Evolutionary conservation across 2,797 vertebrate species (phyloP), one percentile per base, ranked within the genome.

Genomic region (Xenopus petersii): DNA sequence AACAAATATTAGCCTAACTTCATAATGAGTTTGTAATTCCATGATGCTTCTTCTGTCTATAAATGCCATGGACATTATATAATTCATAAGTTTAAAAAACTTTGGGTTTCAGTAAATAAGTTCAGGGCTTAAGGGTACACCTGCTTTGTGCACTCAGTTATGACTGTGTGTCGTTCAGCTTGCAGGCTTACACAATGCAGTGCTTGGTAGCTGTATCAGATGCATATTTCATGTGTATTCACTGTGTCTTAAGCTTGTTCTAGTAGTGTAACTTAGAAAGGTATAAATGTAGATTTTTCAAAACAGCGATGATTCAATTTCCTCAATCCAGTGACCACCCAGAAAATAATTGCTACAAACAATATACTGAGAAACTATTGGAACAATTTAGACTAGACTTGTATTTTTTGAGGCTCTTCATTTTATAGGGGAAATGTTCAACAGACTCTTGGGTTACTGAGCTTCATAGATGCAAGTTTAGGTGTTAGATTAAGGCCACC

Each of bases 161-260:
- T 89, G 92, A 85, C 93, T 91, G 85, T 93, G 4, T 30, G 94
- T 92, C 89, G 81, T 86, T 88, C 84, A 87, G 88, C 83, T 74
- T 92, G 5, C 48, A 6, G 93, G 12, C 82, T 83, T 75, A 92
- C 91, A 54, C 93, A 94, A 94, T 87, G 93, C 84, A 94, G 94
- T 81, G 93, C 87, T 70, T 94, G 92, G 77, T 74, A 83, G 72
- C 87, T 90, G 68, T 84, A 83, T 33, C 87, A 80, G 87, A 91
- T 91, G 59, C 86, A 93, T 83, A 89, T 96, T 75, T 86, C 87
- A 80, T 93, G 95, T 87, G 87, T 97, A 83, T 86, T 83, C 88
- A 87, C 77, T 85, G 95, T 91, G 76, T 88, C 49, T 51, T 63
- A 9, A 42, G 36, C 36, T 42, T 42, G 94, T 94, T 63, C 77